Conservation (phyloP, 2,888 invertebrate species). For the Lamellibrachia satsuma region DNA sequence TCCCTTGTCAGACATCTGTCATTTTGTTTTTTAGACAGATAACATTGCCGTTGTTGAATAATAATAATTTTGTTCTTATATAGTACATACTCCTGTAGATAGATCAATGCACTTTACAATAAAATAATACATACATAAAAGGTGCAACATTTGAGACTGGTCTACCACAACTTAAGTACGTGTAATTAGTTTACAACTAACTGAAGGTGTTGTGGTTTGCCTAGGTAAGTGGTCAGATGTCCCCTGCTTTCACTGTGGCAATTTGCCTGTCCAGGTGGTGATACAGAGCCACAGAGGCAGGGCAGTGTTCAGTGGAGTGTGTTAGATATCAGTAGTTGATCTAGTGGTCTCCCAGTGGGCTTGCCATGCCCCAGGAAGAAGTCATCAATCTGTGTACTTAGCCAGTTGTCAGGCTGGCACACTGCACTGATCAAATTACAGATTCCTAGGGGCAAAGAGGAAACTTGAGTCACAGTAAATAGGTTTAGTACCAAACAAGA, state of each 20-base stretch:
- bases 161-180: background rate
- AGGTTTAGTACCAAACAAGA: background rate
- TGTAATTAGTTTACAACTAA: background rate
- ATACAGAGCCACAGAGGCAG: background rate
- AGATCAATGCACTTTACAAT: too few species aligned
- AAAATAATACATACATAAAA: too few species aligned
- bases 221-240: conserved; percentile 1
- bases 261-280: background rate
- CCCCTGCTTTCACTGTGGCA: background rate
- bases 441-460: background rate
- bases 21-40: background rate
- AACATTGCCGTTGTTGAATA: background rate
- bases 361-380: background rate
- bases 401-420: background rate
- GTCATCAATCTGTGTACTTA: background rate
- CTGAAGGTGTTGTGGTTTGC: background rate
- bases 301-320: background rate
- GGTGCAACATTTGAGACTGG: background rate
- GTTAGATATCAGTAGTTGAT: background rate
- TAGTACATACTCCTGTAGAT: too few species aligned
- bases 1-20: background rate
- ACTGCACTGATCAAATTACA: background rate
- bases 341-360: background rate
- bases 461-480: background rate
- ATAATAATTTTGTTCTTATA: too few species aligned